Evolutionary conservation across 2,113 vertebrate genomes (phyloP).

Genomic region (Pristiophorus japonicus): DNA sequence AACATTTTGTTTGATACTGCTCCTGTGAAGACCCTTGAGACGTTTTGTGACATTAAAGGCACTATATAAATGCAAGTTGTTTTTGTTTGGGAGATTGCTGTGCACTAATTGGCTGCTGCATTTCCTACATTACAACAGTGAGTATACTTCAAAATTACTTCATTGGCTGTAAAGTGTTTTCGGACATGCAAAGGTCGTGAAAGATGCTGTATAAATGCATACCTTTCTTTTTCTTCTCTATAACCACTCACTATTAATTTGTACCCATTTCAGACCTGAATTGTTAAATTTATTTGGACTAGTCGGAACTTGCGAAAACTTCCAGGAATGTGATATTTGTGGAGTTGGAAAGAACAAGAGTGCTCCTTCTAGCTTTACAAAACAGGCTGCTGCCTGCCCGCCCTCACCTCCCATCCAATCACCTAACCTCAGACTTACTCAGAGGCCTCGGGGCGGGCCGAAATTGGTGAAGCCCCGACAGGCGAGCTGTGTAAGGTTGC

Average conservation of each 20-base stretch:
- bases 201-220: not conserved
- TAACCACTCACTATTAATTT: not conserved
- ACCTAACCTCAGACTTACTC: not conserved
- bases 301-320: slow-evolving; percentile 9
- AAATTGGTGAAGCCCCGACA: not conserved
- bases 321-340: not conserved
- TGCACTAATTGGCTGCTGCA: not conserved
- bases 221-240: not conserved
- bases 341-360: not conserved
- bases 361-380: not conserved
- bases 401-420: not conserved
- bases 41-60: not conserved
- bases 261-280: not conserved
- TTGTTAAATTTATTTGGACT: slow-evolving; percentile 1
- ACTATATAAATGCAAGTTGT: not conserved
- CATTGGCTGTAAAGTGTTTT: not conserved
- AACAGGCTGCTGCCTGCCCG: not conserved
- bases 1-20: not conserved
- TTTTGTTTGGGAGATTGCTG: not conserved
- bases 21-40: not conserved
- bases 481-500: not conserved
- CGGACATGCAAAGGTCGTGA: not conserved
- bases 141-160: not conserved
- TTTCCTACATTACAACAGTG: not conserved
- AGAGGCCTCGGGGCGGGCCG: not conserved